Evolutionary conservation across 2,113 vertebrate species (phyloP).

Genomic region (Mionectes macconnelli): DNA sequence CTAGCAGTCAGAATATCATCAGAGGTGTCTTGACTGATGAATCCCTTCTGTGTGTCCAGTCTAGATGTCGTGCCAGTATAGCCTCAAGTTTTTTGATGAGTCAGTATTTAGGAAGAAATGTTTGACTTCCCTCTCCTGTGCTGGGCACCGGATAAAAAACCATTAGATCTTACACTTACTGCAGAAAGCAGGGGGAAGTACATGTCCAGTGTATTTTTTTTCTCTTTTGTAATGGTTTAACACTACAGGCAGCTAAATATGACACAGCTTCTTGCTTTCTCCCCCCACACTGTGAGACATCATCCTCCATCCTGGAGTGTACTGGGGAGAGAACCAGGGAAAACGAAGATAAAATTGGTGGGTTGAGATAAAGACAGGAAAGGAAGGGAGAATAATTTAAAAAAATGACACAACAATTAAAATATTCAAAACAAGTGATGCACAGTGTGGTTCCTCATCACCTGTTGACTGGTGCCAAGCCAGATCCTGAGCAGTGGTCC

Average conservation of each 20-base stretch:
- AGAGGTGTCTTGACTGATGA: neutral
- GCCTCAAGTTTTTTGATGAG: neutral
- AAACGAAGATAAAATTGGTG: neutral
- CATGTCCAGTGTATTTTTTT: too few relatives aligned
- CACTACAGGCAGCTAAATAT: neutral
- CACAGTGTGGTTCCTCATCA: neutral
- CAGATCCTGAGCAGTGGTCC: neutral
- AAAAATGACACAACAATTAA: neutral
- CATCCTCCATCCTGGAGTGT: neutral
- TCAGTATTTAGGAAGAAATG: neutral
- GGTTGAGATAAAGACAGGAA: neutral
- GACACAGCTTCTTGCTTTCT: neutral
- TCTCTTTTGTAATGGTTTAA: neutral
- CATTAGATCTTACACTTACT: neutral
- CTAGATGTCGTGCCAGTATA: rapidly evolving
- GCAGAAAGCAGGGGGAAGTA: neutral
- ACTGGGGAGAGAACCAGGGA: neutral
- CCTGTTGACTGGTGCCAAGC: neutral
- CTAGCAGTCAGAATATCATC: neutral
- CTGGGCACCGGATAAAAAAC: neutral
- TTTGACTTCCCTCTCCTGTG: neutral
- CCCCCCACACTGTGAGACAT: neutral
- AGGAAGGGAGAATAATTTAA: neutral
- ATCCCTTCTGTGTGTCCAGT: neutral
- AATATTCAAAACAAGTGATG: neutral